phyloP scores from a whole-genome alignment of 1,140 invertebrate species.

The Halictus rubicundus region DNA sequence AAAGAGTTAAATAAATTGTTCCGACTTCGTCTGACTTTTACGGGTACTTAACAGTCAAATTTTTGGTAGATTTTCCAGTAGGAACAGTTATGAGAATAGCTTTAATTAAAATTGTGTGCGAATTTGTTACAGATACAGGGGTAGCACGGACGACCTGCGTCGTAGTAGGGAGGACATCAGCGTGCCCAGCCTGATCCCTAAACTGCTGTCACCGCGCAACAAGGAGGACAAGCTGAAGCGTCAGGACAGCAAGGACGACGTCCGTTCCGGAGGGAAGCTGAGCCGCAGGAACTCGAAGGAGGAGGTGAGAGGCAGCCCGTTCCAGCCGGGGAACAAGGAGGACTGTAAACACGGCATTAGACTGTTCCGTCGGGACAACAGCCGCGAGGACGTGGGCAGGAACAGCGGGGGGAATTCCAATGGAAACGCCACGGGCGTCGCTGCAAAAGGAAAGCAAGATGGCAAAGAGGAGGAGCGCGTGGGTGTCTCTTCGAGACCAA shows the following conservation, averaged over 20 bases:
- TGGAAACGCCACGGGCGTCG: constrained; percentile 31
- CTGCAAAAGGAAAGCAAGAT: constrained; percentile 63
- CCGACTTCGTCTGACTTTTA: too few species aligned
- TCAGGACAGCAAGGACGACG: constrained; percentile 75
- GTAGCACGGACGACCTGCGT: constrained; percentile 77
- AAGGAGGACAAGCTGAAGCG: constrained; percentile 74
- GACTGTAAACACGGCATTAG: constrained; percentile 56
- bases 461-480: constrained; percentile 62
- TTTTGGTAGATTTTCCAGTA: too few species aligned
- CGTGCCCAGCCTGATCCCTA: constrained; percentile 76
- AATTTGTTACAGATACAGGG: constrained; percentile 69
- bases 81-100: too few species aligned
- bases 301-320: constrained; percentile 8
- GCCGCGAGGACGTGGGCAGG: constrained; percentile 67
- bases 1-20: too few species aligned
- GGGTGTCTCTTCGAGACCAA: constrained; percentile 59
- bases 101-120: too few species aligned
- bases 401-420: constrained; percentile 57
- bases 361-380: constrained; percentile 63
- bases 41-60: too few species aligned
- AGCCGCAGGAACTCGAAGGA: constrained; percentile 55
- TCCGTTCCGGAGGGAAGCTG: constrained; percentile 46
- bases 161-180: constrained; percentile 76
- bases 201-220: constrained; percentile 69
- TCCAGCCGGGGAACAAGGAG: constrained; percentile 43